Conservation (phyloP, 2,888 invertebrate genomes). For the Conus canariensis region DNA sequence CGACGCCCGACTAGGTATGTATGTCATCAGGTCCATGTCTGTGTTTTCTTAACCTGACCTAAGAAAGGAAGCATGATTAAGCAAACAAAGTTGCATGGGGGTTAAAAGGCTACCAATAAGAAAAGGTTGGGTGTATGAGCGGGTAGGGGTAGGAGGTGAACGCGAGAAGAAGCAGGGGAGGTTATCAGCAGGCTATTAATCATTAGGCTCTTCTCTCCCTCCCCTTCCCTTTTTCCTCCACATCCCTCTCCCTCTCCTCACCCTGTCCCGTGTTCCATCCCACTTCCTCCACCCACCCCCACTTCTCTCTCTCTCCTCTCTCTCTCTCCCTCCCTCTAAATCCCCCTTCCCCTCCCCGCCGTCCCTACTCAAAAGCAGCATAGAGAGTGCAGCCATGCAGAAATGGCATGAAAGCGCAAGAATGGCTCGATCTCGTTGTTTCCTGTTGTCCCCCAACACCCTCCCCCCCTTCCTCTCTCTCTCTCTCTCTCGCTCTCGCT, state of each 20-base stretch:
- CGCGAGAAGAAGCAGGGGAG: not conserved
- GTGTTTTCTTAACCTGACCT: slow-evolving; percentile 4
- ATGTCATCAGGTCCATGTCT: not conserved
- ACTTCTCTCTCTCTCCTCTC: not conserved
- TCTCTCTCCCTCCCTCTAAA: not conserved
- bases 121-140: not conserved
- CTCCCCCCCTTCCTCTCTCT: not conserved
- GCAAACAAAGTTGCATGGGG: not conserved
- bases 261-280: not conserved
- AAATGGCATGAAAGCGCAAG: not conserved
- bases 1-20: not conserved
- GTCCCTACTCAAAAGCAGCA: not conserved
- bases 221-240: not conserved
- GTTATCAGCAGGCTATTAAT: not conserved
- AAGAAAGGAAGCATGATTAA: not conserved
- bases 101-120: not conserved
- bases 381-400: not conserved
- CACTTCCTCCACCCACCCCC: not conserved
- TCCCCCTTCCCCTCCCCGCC: not conserved
- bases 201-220: not conserved
- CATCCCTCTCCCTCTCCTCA: not conserved
- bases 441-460: not conserved
- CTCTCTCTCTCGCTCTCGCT: not conserved
- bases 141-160: not conserved
- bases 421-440: not conserved